Conservation (phyloP, 1,140 invertebrate species). For the Apis mellifera region DNA sequence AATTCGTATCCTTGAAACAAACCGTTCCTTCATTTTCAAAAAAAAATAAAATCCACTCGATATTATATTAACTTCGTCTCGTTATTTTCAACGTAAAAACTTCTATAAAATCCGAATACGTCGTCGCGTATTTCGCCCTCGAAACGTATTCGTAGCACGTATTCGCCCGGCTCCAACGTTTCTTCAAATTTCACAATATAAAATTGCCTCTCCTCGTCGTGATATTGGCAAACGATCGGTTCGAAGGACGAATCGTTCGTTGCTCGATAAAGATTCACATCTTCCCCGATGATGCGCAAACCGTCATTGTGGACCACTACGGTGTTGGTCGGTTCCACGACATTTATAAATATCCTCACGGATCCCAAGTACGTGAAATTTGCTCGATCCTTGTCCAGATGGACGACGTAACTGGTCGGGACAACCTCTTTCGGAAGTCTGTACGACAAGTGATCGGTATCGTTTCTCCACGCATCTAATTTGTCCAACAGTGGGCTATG, state of each 20-base stretch:
- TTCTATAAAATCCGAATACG: conserved; percentile 83
- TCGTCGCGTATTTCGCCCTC: conserved; percentile 76
- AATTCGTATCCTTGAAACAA: not conserved
- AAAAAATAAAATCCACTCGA: not conserved
- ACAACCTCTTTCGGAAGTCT: conserved; percentile 60
- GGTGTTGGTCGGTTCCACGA: conserved; percentile 39
- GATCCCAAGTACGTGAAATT: conserved; percentile 58
- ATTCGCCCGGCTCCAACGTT: conserved; percentile 45
- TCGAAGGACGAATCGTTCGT: not conserved
- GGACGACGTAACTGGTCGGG: conserved; percentile 57
- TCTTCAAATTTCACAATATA: conserved; percentile 44
- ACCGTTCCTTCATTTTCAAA: no score
- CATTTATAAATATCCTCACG: conserved; percentile 49
- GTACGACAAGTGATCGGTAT: conserved; percentile 39
- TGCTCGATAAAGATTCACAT: conserved; percentile 9
- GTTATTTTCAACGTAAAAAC: conserved; percentile 78
- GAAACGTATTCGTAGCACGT: conserved; percentile 61
- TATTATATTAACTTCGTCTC: conserved; percentile 60
- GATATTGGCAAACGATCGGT: conserved; percentile 39
- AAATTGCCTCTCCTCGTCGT: conserved; percentile 63
- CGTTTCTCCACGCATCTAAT: not conserved
- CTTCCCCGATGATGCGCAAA: conserved; percentile 52
- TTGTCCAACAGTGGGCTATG: not conserved
- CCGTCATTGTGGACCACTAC: conserved; percentile 60
- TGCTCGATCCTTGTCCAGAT: conserved; percentile 28